These are phyloP conservation scores for Smithornis capensis DNA, from an alignment of 2,113 vertebrate genomes.

Conservation along the genomic window DNA sequence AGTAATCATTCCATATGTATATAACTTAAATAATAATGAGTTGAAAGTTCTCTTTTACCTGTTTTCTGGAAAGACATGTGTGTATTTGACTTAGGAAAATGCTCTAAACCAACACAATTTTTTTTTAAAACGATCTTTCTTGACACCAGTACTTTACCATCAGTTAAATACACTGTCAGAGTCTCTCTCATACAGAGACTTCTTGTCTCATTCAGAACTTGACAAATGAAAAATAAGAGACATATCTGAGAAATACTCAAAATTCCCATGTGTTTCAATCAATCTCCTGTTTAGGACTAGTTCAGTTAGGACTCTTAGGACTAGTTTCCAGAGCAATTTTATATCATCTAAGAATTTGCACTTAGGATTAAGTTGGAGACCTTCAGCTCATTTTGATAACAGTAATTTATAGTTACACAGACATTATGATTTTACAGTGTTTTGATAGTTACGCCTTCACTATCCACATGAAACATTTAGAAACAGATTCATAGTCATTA, in stretches of 20 bases:
- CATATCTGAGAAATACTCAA: background rate
- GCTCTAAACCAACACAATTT: background rate
- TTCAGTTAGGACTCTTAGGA: background rate
- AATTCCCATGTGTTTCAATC: background rate
- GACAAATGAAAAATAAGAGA: background rate
- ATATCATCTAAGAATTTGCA: constrained; percentile 38
- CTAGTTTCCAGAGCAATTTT: background rate
- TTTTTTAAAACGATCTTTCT: background rate
- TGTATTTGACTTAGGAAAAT: background rate
- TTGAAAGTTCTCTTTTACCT: background rate
- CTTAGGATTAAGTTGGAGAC: constrained; percentile 54
- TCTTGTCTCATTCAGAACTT: background rate
- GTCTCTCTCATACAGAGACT: background rate
- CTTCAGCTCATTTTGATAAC: constrained; percentile 57
- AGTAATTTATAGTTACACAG: constrained; percentile 64
- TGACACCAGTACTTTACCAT: background rate
- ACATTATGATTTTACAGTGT: constrained; percentile 66
- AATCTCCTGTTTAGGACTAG: background rate
- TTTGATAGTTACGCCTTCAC: constrained; percentile 69
- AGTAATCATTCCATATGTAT: background rate
- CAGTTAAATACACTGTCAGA: background rate
- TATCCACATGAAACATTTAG: constrained; percentile 66
- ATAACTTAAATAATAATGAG: background rate
- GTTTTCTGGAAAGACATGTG: background rate
- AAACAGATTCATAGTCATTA: constrained; percentile 61